Evolutionary conservation across 1,140 invertebrate species (phyloP).

Genomic region (Musca domestica): DNA sequence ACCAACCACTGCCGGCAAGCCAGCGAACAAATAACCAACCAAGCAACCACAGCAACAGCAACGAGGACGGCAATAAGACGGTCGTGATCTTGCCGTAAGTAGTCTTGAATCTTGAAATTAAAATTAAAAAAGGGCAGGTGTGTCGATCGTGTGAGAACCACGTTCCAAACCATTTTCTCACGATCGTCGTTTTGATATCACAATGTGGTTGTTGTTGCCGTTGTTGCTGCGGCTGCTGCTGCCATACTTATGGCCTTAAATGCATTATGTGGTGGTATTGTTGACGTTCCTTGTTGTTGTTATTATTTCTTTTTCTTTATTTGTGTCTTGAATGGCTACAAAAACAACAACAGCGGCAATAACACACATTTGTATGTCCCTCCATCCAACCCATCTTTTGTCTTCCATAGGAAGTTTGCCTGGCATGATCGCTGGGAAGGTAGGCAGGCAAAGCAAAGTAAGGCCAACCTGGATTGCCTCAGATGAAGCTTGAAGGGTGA

Average conservation of each 20-base stretch:
- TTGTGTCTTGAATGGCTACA: slow-evolving; percentile 13
- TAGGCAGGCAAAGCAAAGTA: no score
- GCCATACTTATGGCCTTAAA: not conserved
- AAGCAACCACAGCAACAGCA: not conserved
- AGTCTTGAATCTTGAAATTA: slow-evolving; percentile 48
- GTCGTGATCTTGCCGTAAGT: slow-evolving; percentile 53
- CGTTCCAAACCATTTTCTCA: slow-evolving; percentile 56
- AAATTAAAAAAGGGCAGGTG: slow-evolving; percentile 52
- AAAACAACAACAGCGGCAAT: not conserved
- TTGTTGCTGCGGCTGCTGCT: slow-evolving; percentile 1
- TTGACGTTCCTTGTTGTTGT: not conserved
- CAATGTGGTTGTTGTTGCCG: slow-evolving; percentile 4
- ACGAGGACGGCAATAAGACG: slow-evolving; percentile 15
- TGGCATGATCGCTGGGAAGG: no score
- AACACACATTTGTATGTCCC: no score
- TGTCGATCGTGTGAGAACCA: slow-evolving; percentile 56
- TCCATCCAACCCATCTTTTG: no score
- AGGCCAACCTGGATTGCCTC: no score
- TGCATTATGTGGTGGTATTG: not conserved
- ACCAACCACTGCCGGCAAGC: slow-evolving; percentile 1
- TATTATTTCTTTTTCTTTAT: not conserved
- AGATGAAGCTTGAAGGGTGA: no score
- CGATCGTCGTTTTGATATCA: slow-evolving; percentile 48
- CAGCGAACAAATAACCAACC: slow-evolving; percentile 3
- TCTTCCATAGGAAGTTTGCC: no score